These are phyloP conservation scores for Enteromius paludinosus DNA, from an alignment of 2,797 vertebrate species.

Conservation along the genomic window DNA sequence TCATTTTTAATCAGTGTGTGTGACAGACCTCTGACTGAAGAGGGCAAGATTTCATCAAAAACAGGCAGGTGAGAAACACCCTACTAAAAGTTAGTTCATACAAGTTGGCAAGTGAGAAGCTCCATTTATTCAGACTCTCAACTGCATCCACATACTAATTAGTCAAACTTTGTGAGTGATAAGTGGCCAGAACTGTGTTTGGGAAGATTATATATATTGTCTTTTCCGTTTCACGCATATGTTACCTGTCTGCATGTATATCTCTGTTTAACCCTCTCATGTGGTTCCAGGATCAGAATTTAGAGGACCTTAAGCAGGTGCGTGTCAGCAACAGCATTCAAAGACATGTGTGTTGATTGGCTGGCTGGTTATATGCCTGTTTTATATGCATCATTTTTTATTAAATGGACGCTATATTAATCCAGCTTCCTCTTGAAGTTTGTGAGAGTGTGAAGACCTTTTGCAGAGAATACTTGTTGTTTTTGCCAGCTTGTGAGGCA, in stretches of 20 bases:
- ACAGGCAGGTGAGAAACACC: not conserved
- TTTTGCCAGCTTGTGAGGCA: not conserved
- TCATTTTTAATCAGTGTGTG: constrained; percentile 1
- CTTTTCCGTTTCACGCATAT: not conserved
- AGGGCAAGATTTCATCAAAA: not conserved
- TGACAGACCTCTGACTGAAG: not conserved
- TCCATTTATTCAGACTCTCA: not conserved
- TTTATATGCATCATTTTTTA: constrained; percentile 6
- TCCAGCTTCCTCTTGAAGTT: constrained; percentile 19
- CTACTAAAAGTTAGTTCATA: not conserved
- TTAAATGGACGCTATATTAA: constrained; percentile 7
- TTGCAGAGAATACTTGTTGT: constrained; percentile 1
- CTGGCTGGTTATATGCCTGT: constrained; percentile 7
- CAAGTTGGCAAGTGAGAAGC: not conserved
- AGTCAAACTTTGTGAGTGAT: not conserved
- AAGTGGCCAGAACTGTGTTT: not conserved
- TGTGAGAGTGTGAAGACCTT: not conserved
- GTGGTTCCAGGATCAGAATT: constrained; percentile 87
- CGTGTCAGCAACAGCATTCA: not conserved
- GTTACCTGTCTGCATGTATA: not conserved
- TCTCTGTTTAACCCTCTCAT: constrained; percentile 69
- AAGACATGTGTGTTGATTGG: constrained; percentile 1
- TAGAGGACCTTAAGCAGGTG: constrained; percentile 67
- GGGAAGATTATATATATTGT: not conserved
- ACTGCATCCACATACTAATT: not conserved